Base-by-base conservation (phyloP, 2,113 vertebrate species). In the Calyptommatus sinebrachiatus region DNA sequence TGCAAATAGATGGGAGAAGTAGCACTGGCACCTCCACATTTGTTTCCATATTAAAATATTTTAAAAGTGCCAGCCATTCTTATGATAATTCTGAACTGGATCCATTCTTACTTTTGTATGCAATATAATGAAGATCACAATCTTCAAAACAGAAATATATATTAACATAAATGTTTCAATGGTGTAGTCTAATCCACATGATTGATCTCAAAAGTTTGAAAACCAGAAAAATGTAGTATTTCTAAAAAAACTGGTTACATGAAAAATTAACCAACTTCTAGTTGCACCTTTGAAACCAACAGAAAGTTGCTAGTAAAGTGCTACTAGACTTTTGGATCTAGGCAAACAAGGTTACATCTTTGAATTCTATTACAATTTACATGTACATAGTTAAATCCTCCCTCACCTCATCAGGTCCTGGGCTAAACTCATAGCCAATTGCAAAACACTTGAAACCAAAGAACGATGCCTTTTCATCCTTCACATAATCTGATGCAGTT, bases 391-490 rank as follows among this genome's bases (percentile, higher is more conserved):
- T 73, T 80, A 65, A 66, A 77, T 22, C 87, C 66, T 68, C 77
- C 83, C 89, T 87, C 92, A 99, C 98, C 96, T 99, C 98, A 91
- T 99, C 98, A 80, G 94, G 89, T 78, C 97, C 97, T 73, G 98
- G 98, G 86, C 97, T 99, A 95, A 99, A 99, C 88, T 99, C 98
- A 88, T 98, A 99, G 81, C 98, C 98, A 90, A 99, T 96, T 81
- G 97, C 97, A 1, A 98, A 97, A 92, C 97, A 99, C 80, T 99
- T 99, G 88, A 99, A 99, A 82, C 98, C 98, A 83, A 98, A 99
- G 91, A 99, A 99, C 83, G 94, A 96, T 73, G 98, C 96, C 86
- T 99, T 99, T 88, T 99, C 98, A 91, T 99, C 98, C 94, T 99
- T 99, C 41, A 99, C 98, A 46, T 99, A 99, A 93, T 99, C 98